Base-by-base conservation (phyloP, 2,797 vertebrate species). In the Rhabdomys pumilio region DNA sequence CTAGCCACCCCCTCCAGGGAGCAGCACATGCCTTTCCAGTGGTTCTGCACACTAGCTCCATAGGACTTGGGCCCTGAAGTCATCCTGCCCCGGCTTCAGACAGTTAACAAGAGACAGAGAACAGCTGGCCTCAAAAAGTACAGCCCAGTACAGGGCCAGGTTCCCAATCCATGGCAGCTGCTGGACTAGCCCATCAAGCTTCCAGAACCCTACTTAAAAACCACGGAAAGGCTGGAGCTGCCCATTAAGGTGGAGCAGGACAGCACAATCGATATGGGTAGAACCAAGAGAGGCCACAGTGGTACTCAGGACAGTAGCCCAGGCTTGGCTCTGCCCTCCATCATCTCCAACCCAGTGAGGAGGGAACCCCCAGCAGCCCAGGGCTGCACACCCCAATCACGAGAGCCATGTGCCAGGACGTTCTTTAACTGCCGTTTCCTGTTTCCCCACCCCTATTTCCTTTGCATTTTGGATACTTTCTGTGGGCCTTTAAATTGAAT, bases 401-500 rank as follows among this genome's bases (percentile, higher is more conserved):
- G 0, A 29, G 41, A 29, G 5, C 19, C 14, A 0, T 1, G 0
- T 11, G 0, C n/a, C 2, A 4, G 22, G 6, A 73, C 9, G 0
- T 50, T 26, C 41, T 41, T 26, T 77, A 76, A 22, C 41, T 11
- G 88, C 8, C 9, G 7, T 29, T 19, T 24, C 0, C 73, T 24
- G 3, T 1, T 1, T 63, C 29, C 61, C 61, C 61, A 4, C 63
- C 77, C 61, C n/a, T 76, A 69, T 92, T 80, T 67, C 81, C 59
- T 86, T 0, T n/a, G 76, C 81, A 89, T 83, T 87, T 89, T 73
- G 90, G 97, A 96, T 57, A 84, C 93, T 82, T 97, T 95, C 93
- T 12, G 73, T 63, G 90, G 96, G 77, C 69, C 95, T 97, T 92
- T 83, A 73, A 96, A 96, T 81, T 90, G 96, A 97, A 96, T 97